Evolutionary conservation across 1,140 invertebrate genomes (phyloP), one percentile per base, ranked within the genome.

Genomic region (Eumeta japonica): DNA sequence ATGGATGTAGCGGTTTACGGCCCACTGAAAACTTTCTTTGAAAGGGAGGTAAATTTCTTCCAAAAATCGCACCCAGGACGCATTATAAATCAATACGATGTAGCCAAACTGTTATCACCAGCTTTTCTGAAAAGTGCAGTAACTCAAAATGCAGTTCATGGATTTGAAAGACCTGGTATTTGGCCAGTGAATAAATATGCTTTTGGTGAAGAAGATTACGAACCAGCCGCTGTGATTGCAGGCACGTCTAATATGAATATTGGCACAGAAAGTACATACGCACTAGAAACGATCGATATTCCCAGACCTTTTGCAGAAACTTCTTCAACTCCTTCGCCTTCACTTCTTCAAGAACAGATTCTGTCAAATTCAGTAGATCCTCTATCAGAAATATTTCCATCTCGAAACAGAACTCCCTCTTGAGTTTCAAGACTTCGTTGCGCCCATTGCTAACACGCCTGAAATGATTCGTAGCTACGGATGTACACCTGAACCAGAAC

Each of bases 271-370:
- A 31, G 14, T 20, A 43, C 28, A 45, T 39, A 39, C 27, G 29
- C 38, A 38, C 17, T 42, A 75, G 75, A 30, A 80, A 65, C 13
- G 77, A 58, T 43, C 47, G 50, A 38, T 77, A 54, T 35, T 75
- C 53, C 45, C 76, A 70, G 71, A 78, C 75, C 39, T 43, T 52
- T 50, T 44, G 40, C 30, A 51, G 38, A 37, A 29, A 38, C 38
- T 51, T 41, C 45, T 41, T 45, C 27, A 39, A 42, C 39, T 37
- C 39, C 43, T 39, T 43, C 32, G 28, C 41, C 43, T 46, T 49
- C 41, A 39, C 45, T 46, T 46, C 28, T 47, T 47, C 40, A 35
- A n/a, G n/a, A n/a, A 43, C 16, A 30, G 14, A 31, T 50, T 45
- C 37, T 28, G 40, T 31, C 46, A 52, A 49, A 48, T 53, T 39